Percentiles rank a stretch among this genome's conserved stretches.
Conservation (phyloP, 2,113 vertebrate species). For the Monopterus albus region DNA sequence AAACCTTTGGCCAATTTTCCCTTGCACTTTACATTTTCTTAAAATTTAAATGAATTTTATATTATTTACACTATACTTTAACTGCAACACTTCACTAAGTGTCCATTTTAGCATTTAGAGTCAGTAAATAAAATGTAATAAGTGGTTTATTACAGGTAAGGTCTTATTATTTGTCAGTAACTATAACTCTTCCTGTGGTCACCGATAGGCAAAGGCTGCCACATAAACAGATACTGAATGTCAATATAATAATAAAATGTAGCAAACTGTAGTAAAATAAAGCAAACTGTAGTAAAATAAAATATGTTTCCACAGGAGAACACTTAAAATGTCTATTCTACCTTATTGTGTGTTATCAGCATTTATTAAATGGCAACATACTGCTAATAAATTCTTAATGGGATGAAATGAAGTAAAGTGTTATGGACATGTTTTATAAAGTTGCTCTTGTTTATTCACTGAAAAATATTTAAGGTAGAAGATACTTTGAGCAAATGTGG, state of each 20-base stretch:
- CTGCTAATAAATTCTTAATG: too few relatives aligned
- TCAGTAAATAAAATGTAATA: not conserved
- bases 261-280: too few relatives aligned
- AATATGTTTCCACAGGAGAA: too few relatives aligned
- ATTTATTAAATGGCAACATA: too few relatives aligned
- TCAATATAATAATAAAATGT: too few relatives aligned
- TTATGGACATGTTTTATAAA: too few relatives aligned
- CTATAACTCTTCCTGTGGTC: not conserved
- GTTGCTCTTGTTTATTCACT: not conserved
- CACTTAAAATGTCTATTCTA: too few relatives aligned
- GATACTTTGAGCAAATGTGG: not conserved
- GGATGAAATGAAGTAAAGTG: too few relatives aligned
- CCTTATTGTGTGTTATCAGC: too few relatives aligned
- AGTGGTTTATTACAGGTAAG: not conserved
- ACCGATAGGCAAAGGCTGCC: not conserved
- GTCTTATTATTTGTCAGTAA: too few relatives aligned
- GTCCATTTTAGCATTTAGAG: not conserved
- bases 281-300: too few relatives aligned
- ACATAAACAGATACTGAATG: not conserved
- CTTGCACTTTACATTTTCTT: not conserved
- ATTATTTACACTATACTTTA: not conserved
- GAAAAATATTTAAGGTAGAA: constrained; percentile 5
- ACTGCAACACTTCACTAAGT: too few relatives aligned
- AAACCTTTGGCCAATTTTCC: not conserved
- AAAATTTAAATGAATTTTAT: not conserved